These are phyloP conservation scores for Amiota minor DNA, from an alignment of 2,888 invertebrate genomes.

Conservation along the genomic window DNA sequence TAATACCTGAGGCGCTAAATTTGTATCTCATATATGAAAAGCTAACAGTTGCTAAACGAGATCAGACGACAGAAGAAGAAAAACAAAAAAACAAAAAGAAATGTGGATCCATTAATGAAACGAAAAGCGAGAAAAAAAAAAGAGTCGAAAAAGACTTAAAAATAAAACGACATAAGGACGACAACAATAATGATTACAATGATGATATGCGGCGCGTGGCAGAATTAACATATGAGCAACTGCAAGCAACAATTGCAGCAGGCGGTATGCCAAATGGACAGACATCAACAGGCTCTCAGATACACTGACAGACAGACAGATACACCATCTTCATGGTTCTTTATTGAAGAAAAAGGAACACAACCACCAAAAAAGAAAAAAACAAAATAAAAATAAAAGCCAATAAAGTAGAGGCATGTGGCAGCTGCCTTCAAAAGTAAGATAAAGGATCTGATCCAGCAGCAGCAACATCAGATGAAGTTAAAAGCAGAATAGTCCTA, in stretches of 20 bases:
- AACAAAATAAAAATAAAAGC: constrained; percentile 11
- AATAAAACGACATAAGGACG: constrained; percentile 51
- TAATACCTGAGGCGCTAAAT: neutral
- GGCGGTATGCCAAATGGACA: constrained; percentile 21
- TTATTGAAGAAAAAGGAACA: constrained; percentile 44
- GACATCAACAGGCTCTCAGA: neutral
- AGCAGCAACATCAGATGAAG: constrained; percentile 18
- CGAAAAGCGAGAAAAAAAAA: neutral
- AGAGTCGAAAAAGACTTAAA: constrained; percentile 14
- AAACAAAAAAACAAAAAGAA: constrained; percentile 14
- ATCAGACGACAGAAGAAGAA: neutral
- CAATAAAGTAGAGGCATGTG: constrained; percentile 56
- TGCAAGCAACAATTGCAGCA: constrained; percentile 49
- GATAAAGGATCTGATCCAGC: constrained; percentile 20
- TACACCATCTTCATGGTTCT: constrained; percentile 35
- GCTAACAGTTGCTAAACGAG: constrained; percentile 53
- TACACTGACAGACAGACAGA: neutral
- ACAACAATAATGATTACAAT: constrained; percentile 56
- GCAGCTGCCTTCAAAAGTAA: constrained; percentile 59
- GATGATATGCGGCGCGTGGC: constrained; percentile 70
- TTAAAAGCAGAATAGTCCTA: neutral
- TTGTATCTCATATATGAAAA: constrained; percentile 34
- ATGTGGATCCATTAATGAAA: constrained; percentile 8
- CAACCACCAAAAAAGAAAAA: neutral
- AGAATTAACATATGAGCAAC: constrained; percentile 41